Base-by-base conservation (phyloP, 2,113 vertebrate genomes). In the Tringa solitaria region DNA sequence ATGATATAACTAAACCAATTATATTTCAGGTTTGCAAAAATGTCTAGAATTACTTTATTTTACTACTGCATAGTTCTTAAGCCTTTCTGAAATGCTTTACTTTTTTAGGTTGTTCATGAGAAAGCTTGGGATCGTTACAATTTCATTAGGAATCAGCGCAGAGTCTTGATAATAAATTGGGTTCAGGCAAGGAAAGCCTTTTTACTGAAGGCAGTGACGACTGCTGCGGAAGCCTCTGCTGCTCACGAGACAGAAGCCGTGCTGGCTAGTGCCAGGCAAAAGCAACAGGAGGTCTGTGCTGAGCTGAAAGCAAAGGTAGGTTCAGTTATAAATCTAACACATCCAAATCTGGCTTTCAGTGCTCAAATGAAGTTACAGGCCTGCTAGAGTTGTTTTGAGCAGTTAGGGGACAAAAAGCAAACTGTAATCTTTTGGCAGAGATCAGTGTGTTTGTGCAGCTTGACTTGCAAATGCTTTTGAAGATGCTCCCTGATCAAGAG, bases 281-380 rank as follows among this genome's bases (percentile, higher is more conserved):
- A 96, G 84, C 99, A 99, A 30, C 98, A 98, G 96, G 97, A 99
- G 84, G 95, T 99, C 79, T 99, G 99, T 95, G 97, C 96, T 35
- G 97, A 96, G 35, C 98, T 99, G 94, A 99, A 97, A 96, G 98
- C 98, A 87, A 99, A 99, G 98, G 99, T 99, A 90, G 37, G 95
- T 33, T 75, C 2, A 1, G 8, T 46, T 91, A 26, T 15, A 72
- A 67, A 79, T 46, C 70, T 35, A 8, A n/a, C 27, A 9, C 37
- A 5, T 19, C 22, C 73, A 65, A 48, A 48, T 50, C 77, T 80
- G 26, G 1, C 8, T 20, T 53, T 45, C 24, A 22, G 43, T 77
- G 72, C 8, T 9, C 24, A 43, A 77, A 75, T 21, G 13, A 64
- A 70, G 19, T 28, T 59, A 22, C 35, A 21, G 28, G 17, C 37